phyloP scores from a whole-genome alignment of 2,797 vertebrate species.

The Thripadectes ignobilis region DNA sequence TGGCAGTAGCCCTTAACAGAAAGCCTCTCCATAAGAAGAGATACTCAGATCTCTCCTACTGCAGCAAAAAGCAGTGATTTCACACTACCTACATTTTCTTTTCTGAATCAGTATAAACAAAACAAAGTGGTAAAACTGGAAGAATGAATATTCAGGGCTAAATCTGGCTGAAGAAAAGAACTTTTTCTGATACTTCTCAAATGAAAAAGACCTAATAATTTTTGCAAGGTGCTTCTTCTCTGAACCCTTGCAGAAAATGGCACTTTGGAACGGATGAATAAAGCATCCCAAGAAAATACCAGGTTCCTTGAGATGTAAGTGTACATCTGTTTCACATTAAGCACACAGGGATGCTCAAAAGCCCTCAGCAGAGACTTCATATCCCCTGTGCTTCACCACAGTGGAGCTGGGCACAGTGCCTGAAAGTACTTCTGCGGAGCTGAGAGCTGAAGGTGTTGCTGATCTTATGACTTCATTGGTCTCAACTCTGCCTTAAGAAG shows the following conservation, averaged over 20 bases:
- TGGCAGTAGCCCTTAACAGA: neutral
- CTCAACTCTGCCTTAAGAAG: neutral
- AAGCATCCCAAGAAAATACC: neutral
- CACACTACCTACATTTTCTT: neutral
- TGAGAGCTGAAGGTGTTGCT: neutral
- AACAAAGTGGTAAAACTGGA: neutral
- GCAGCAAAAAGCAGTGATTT: neutral
- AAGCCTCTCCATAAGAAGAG: neutral
- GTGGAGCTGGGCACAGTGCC: neutral
- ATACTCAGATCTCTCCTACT: neutral
- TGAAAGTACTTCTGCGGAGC: neutral
- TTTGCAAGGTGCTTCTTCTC: rapidly evolving
- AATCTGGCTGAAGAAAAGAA: neutral
- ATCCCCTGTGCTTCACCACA: neutral
- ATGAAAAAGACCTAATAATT: neutral
- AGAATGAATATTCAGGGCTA: neutral
- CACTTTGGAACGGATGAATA: neutral
- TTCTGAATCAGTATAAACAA: neutral
- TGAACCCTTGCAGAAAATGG: neutral
- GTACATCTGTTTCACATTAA: neutral
- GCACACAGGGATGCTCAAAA: neutral
- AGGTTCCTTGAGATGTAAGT: neutral
- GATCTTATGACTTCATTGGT: neutral
- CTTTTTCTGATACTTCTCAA: neutral
- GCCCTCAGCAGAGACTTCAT: neutral